Conservation (phyloP, 2,797 vertebrate genomes). For the Brachymystax lenok region DNA sequence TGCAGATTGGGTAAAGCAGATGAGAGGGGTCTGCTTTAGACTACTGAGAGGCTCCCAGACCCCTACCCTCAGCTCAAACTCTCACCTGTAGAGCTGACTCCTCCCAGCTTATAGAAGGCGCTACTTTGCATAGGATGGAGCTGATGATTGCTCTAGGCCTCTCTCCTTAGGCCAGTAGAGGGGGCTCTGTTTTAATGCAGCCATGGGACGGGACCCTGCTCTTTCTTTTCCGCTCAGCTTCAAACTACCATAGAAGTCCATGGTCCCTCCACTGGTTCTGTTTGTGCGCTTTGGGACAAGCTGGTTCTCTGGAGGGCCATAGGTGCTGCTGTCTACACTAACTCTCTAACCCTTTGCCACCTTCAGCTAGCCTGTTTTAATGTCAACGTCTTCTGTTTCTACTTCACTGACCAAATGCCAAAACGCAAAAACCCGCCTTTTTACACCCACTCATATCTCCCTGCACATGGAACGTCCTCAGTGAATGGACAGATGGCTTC, state of each 20-base stretch:
- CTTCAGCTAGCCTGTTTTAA: conserved; percentile 27
- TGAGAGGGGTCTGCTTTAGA: not conserved
- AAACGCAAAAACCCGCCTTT: conserved; percentile 40
- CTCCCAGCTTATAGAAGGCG: too few relatives aligned
- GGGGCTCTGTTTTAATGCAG: conserved; percentile 31
- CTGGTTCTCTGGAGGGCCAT: conserved; percentile 32
- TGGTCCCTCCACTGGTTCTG: conserved; percentile 40
- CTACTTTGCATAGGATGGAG: too few relatives aligned
- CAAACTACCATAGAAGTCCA: conserved; percentile 25
- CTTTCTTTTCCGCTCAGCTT: conserved; percentile 14
- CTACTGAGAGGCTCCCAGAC: conserved; percentile 24
- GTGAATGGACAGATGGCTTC: conserved; percentile 13
- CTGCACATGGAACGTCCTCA: not conserved
- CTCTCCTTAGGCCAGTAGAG: conserved; percentile 27
- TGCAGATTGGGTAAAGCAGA: not conserved
- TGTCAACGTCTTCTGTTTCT: conserved; percentile 39
- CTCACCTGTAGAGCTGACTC: not conserved
- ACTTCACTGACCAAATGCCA: conserved; percentile 51
- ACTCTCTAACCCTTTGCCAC: conserved; percentile 35
- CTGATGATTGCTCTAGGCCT: conserved; percentile 26
- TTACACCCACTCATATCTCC: not conserved
- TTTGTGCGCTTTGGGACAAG: conserved; percentile 29
- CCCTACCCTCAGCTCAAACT: conserved; percentile 20
- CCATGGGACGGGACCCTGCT: conserved; percentile 1
- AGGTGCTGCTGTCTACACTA: conserved; percentile 49